Evolutionary conservation across 2,888 invertebrate species (phyloP), one percentile per base, ranked within the genome.

Genomic region (Philopedon plagiatum): DNA sequence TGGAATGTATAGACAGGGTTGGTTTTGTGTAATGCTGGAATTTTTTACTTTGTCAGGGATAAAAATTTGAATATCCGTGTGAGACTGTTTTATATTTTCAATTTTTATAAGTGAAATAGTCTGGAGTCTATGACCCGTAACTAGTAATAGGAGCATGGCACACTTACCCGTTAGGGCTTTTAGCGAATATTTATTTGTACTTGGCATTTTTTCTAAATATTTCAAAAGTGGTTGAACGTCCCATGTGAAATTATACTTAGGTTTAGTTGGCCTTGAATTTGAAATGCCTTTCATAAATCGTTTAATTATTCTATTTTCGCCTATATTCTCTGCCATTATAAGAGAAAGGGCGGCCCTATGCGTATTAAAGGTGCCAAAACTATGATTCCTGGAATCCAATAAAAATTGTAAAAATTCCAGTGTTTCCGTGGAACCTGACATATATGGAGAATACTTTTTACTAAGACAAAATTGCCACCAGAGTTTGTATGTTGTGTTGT

Each of bases 31-130:
- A 19, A 41, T 11, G 5, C 64, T 64, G 1, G 76, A 73, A 11
- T 76, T 77, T 44, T 78, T 77, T 29, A 77, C 69, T 21, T 65
- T 37, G 39, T 76, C 77, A 1, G 77, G 67, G 18, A 78, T 75
- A 21, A 71, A 65, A 11, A 77, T 75, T 26, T 71, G 62, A 11
- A 75, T 58, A 8, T 57, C 58, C 21, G 34, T 32, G 15, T 51
- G 5, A 7, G 56, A 21, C 11, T 46, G 21, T 13, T 19, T 13
- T 7, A 75, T 54, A 46, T 65, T 75, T 44, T 64, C 15, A 3
- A 77, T 41, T 11, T 73, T 69, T 21, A 80, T 80, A 13, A 69
- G 13, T 5, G 76, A 73, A 19, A 79, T 67, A 0, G 79, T 80
- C 39, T 76, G 73, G 8, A 76, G 19, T 73, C 79, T 63, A 39